Evolutionary conservation across 1,140 invertebrate species (phyloP), one percentile per base, ranked within the genome.

Genomic region (Dendroctonus ponderosae): DNA sequence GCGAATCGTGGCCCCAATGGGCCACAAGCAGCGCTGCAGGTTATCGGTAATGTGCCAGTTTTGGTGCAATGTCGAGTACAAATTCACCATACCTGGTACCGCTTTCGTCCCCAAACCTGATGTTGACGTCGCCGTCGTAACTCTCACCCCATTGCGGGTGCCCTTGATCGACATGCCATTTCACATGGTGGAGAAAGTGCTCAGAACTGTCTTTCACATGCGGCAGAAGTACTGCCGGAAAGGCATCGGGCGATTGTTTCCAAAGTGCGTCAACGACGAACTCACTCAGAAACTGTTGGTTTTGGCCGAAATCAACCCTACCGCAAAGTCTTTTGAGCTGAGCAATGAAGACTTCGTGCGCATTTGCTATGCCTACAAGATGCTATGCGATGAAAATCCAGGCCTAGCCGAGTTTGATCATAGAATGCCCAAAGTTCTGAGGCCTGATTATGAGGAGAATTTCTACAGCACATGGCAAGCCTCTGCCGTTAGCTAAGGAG

Each of bases 81-180:
- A 90, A 74, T 97, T 97, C 81, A 87, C 87, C 57, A 97, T 99
- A 76, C 88, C 91, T 62, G 96, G 95, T 81, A 81, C 79, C 70
- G 89, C 90, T 6, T 99, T 99, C 85, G 83, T 98, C 51, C 97
- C 97, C 0, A 87, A 91, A 75, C 96, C 97, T 0, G 86, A 99
- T 59, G 96, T 99, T 6, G 94, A 99, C 83, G 96, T 98, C 5
- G 94, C 93, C 51, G 90, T 99, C 7, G 95, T 99, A 0, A 89
- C 89, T 52, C 85, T 99, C 52, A 85, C 85, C 26, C 97, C 98
- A 4, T 77, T 89, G 4, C 85, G 85, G 70, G 77, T 84, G 53
- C 96, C 97, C 2, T 74, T 87, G 5, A 92, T 96, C 68, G 79
- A 85, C 48, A 81, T 93, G 39, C 87, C 92, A 0, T 99, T 98